These are phyloP conservation scores for Cotesia typhae DNA, from an alignment of 1,140 invertebrate genomes.

Conservation along the genomic window DNA sequence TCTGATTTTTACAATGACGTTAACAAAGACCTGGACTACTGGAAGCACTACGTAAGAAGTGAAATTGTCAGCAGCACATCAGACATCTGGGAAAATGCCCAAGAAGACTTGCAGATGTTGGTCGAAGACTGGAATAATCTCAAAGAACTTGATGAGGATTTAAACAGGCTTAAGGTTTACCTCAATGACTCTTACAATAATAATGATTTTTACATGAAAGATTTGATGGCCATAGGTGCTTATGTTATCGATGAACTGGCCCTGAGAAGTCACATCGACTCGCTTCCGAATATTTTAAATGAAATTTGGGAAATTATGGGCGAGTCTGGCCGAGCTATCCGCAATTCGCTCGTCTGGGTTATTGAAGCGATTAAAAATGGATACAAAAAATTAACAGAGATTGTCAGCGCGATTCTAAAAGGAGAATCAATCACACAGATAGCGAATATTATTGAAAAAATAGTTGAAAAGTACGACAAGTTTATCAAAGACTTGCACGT, in stretches of 20 bases:
- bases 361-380: slow-evolving; percentile 77
- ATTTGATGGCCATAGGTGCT: slow-evolving; percentile 74
- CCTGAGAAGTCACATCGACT: slow-evolving; percentile 78
- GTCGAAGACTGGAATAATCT: slow-evolving; percentile 78
- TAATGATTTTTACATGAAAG: slow-evolving; percentile 85
- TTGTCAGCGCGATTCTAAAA: slow-evolving; percentile 73
- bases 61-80: slow-evolving; percentile 73
- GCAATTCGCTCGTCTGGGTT: slow-evolving; percentile 77
- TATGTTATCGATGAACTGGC: slow-evolving; percentile 80
- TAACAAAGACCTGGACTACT: slow-evolving; percentile 71
- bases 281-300: slow-evolving; percentile 78
- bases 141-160: slow-evolving; percentile 76
- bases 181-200: slow-evolving; percentile 79
- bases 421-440: slow-evolving; percentile 77
- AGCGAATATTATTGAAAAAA: slow-evolving; percentile 72
- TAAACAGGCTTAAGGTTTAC: slow-evolving; percentile 74
- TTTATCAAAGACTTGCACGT: slow-evolving; percentile 81
- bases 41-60: slow-evolving; percentile 72
- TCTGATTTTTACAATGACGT: slow-evolving; percentile 67
- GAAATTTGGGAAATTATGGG: slow-evolving; percentile 86
- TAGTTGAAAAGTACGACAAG: slow-evolving; percentile 79
- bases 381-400: slow-evolving; percentile 75
- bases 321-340: slow-evolving; percentile 79
- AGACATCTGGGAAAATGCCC: slow-evolving; percentile 80
- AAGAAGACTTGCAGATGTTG: slow-evolving; percentile 74